Base-by-base conservation (phyloP, 2,888 invertebrate genomes). In the Agrotis segetum region DNA sequence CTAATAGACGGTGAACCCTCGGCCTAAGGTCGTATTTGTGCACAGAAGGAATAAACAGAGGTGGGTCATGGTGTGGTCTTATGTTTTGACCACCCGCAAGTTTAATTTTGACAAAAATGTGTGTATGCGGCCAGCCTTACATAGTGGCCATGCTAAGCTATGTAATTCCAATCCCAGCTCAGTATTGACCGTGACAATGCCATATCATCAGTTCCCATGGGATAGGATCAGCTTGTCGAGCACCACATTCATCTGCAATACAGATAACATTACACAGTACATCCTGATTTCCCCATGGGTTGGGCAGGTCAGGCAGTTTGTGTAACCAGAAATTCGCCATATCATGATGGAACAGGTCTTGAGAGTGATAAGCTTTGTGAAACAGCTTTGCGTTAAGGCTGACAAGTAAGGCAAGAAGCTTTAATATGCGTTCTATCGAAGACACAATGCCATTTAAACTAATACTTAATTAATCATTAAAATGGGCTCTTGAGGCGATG, bases 241-340 rank as follows among this genome's bases (percentile, higher is more conserved):
- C 59, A 56, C 49, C 44, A 62, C 58, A 73, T 73, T 62, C 56
- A 53, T 79, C 65, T 46, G 60, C 19, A 55, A 47, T 61, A 5
- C 56, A n/a, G 74, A 76, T 76, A 73, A 73, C 65, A 76, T 72
- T 76, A 78, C 52, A 16, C 74, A 40, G 47, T 53, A 49, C 11
- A 73, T 65, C 58, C 76, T 79, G 76, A 76, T 76, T 76, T 76
- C 76, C 64, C 79, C 40, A 44, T 34, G 44, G 79, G 47, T 65
- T 62, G 74, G 65, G 47, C 52, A 79, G 74, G 80, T 76, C 74
- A 72, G 29, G 44, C 19, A 17, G 11, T 3, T 14, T 9, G 44
- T 52, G 74, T 56, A 61, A 64, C 16, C 40, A 72, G 79, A 56
- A 72, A 73, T 47, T 47, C 19, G 80, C 65, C 34, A 40, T 73